Conservation (phyloP, 2,113 vertebrate species). For the Psittacula cyanocephala region DNA sequence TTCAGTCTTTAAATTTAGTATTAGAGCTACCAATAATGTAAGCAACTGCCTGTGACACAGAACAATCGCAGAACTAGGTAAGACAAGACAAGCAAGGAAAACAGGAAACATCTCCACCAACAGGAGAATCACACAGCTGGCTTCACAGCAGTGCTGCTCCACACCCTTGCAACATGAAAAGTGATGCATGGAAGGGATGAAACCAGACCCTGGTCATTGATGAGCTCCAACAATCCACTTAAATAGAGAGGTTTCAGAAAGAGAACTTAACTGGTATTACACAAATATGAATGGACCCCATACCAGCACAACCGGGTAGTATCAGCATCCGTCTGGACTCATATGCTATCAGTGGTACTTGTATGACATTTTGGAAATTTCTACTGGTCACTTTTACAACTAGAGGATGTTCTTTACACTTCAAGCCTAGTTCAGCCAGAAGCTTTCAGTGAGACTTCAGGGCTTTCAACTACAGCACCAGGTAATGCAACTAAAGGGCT, state of each 20-base stretch:
- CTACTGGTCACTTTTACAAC: background rate
- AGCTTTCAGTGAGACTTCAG: background rate
- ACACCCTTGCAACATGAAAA: background rate
- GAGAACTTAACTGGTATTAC: background rate
- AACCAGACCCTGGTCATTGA: accelerated
- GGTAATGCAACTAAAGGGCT: background rate
- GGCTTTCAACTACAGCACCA: background rate
- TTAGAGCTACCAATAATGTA: background rate
- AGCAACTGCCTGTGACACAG: background rate
- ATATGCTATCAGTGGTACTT: background rate
- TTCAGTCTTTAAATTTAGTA: background rate
- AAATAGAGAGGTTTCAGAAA: background rate
- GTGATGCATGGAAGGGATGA: background rate
- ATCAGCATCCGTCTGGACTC: background rate
- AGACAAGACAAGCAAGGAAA: background rate
- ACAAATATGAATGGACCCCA: background rate
- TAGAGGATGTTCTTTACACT: background rate
- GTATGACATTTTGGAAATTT: background rate
- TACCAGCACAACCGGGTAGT: background rate
- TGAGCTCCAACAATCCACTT: background rate
- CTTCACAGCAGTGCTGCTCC: background rate
- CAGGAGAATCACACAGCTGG: background rate
- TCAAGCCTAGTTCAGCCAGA: background rate
- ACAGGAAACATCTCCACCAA: background rate
- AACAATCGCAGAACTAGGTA: background rate